phyloP scores from a whole-genome alignment of 2,888 invertebrate genomes.

The Ennomos fuscantarius region DNA sequence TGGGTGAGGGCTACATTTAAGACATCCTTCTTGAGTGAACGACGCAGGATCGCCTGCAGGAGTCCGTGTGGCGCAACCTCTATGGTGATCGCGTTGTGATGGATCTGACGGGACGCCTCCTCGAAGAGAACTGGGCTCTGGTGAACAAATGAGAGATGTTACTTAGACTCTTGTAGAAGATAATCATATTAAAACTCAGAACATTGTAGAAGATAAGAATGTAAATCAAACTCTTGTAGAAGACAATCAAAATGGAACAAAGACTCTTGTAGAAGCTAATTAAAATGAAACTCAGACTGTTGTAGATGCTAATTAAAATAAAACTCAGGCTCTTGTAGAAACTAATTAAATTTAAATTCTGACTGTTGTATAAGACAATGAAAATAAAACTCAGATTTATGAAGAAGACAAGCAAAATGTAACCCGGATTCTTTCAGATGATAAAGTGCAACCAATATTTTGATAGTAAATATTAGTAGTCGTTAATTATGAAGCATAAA shows the following conservation, averaged over 20 bases:
- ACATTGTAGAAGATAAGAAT: too few species aligned
- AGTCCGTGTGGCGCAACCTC: conserved; percentile 97
- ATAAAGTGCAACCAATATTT: too few species aligned
- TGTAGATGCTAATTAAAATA: not conserved
- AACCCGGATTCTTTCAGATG: too few species aligned
- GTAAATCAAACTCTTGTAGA: too few species aligned
- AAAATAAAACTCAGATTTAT: not conserved
- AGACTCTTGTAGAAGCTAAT: conserved; percentile 31
- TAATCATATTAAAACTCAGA: conserved; percentile 6
- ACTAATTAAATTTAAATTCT: conserved; percentile 28
- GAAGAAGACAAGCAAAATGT: conserved; percentile 31
- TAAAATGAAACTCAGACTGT: too few species aligned
- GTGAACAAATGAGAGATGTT: not conserved
- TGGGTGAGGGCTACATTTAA: conserved; percentile 91
- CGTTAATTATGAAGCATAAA: too few species aligned
- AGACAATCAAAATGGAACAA: not conserved
- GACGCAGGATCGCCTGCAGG: conserved; percentile 93
- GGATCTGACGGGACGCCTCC: conserved; percentile 92
- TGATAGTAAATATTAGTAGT: too few species aligned
- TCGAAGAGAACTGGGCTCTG: conserved; percentile 91
- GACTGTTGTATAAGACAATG: too few species aligned
- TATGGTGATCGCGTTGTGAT: conserved; percentile 92
- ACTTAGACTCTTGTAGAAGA: conserved; percentile 24
- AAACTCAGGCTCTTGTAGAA: not conserved
- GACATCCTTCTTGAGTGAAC: conserved; percentile 89